A percentile compares a stretch with the other conserved stretches of the same genome.
Conservation (phyloP, 2,113 vertebrate genomes). For the Tragelaphus strepsiceros region DNA sequence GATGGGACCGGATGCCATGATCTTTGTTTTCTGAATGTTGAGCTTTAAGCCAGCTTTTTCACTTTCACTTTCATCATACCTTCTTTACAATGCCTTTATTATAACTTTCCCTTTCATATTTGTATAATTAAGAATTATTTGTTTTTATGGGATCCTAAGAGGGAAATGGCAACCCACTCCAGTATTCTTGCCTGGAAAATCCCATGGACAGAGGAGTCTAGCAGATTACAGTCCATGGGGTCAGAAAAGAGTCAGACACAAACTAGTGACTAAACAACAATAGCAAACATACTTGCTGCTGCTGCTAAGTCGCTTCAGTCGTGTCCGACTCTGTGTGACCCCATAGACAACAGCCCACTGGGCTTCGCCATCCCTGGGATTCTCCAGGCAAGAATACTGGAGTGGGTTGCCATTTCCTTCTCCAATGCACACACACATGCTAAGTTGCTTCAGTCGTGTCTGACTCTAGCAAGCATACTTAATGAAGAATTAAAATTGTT, state of each 20-base stretch:
- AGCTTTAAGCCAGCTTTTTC: no score
- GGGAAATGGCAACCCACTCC: background rate
- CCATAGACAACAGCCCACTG: background rate
- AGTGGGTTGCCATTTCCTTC: background rate
- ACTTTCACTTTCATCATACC: background rate
- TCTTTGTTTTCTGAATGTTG: no score
- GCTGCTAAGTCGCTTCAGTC: background rate
- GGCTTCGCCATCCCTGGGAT: background rate
- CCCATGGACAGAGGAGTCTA: background rate
- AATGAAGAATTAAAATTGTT: background rate
- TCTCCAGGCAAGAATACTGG: background rate
- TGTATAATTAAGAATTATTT: background rate
- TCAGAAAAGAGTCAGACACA: background rate
- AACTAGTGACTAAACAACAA: background rate
- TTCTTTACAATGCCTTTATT: background rate
- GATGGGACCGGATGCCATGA: no score
- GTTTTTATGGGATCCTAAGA: background rate
- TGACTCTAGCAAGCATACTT: background rate
- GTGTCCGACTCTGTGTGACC: fast-evolving
- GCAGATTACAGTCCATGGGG: background rate
- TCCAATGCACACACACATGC: background rate
- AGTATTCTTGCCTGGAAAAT: background rate
- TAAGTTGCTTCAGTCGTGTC: background rate
- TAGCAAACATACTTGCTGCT: background rate
- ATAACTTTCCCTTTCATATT: background rate